Percentiles rank a stretch among this genome's conserved stretches.
Conservation (phyloP, 2,113 vertebrate species). For the Microcebus ravelobensis region DNA sequence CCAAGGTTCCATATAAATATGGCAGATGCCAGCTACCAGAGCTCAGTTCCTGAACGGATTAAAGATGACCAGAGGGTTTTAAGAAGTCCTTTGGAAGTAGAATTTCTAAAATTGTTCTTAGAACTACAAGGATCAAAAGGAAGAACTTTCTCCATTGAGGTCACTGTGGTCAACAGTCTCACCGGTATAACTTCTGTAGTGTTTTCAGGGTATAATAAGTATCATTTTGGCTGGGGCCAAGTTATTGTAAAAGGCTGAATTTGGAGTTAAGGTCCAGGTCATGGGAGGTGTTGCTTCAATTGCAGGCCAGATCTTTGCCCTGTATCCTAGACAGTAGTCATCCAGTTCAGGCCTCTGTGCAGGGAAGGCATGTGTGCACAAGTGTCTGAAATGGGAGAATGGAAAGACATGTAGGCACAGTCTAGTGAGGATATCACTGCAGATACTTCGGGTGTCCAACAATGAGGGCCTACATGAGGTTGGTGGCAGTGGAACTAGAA, state of each 20-base stretch:
- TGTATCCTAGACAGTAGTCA: too few species aligned
- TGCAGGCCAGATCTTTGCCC: background rate
- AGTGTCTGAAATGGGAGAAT: background rate
- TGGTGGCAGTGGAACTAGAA: background rate
- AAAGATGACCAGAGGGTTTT: background rate
- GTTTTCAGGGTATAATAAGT: background rate
- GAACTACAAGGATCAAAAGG: background rate
- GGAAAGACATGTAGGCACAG: background rate
- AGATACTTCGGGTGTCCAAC: background rate
- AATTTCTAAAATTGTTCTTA: background rate
- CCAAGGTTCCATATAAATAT: background rate
- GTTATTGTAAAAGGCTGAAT: background rate
- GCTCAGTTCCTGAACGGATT: background rate
- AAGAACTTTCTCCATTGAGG: background rate
- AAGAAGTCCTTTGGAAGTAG: background rate
- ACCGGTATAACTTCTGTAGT: too few species aligned
- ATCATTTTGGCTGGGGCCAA: background rate
- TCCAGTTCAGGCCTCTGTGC: background rate
- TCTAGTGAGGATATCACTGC: background rate
- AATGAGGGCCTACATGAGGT: rapidly evolving
- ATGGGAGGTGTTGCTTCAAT: background rate
- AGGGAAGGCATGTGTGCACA: background rate
- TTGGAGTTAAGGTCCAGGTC: background rate
- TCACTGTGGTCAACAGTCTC: background rate
- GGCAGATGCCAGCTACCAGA: background rate